Base-by-base conservation (phyloP, 2,113 vertebrate genomes). In the Xyliphius kryptos region DNA sequence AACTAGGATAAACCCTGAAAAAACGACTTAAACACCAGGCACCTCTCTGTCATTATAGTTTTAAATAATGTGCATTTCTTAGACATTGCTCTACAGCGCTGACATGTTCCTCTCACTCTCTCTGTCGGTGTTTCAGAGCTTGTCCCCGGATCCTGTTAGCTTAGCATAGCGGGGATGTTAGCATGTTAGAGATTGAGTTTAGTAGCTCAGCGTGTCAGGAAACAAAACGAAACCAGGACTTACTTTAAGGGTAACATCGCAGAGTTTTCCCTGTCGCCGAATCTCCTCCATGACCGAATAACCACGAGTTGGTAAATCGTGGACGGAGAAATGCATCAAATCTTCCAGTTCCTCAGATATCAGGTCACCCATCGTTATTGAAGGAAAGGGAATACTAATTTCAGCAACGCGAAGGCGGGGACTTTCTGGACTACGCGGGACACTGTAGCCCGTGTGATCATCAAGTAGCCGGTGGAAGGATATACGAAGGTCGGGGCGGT, bases 201-300 rank as follows among this genome's bases (percentile, higher is more conserved):
- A n/a, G n/a, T n/a, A n/a, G n/a, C n/a, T n/a, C n/a, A n/a, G n/a
- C n/a, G n/a, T n/a, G n/a, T n/a, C n/a, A n/a, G n/a, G n/a, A n/a
- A n/a, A n/a, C n/a, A n/a, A n/a, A n/a, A n/a, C n/a, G n/a, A n/a
- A n/a, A n/a, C n/a, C n/a, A n/a, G n/a, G n/a, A n/a, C n/a, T n/a
- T 78, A 97, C 95, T 91, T 94, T 95, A 43, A 97, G 91, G 43
- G 95, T 98, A 68, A 97, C 95, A 62, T 98, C 95, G 81, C 95
- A 98, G 50, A 98, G 90, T 77, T 96, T 97, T 17, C 95, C 95
- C 81, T 97, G 94, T 61, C 95, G 82, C 49, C 95, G 91, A 79
- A 98, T 94, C 87, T 98, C 95, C 71, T 94, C 95, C 95, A 98
- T 97, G 71, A 96, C 93, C 56, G 89, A 91, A 78, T 94, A 97